These are phyloP conservation scores for Solenopsis fugax DNA, from an alignment of 1,140 invertebrate genomes.

Conservation along the genomic window DNA sequence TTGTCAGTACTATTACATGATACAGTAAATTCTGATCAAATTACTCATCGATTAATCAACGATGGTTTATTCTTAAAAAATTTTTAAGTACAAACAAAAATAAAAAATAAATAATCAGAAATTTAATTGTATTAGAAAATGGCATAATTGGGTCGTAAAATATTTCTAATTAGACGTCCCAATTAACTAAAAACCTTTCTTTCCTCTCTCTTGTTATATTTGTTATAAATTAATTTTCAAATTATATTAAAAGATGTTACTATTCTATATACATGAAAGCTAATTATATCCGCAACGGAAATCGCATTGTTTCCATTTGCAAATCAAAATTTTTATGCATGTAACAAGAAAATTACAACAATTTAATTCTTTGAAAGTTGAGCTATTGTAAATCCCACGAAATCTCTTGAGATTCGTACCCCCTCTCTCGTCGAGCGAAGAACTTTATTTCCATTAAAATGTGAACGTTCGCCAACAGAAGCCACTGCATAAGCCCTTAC, in stretches of 20 bases:
- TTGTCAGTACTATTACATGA: background rate
- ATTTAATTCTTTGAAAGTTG: conserved; percentile 30
- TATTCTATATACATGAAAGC: background rate
- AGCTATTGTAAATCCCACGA: conserved; percentile 1
- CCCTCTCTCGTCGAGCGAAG: background rate
- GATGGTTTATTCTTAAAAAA: background rate
- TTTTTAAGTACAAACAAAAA: background rate
- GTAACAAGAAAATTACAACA: background rate
- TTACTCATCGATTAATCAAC: background rate
- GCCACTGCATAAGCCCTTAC: conserved; percentile 27
- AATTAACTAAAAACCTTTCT: background rate
- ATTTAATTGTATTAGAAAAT: background rate
- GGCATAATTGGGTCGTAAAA: background rate
- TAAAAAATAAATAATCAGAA: background rate
- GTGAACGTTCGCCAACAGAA: conserved; percentile 23
- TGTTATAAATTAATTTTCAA: conserved; percentile 28
- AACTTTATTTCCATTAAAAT: conserved; percentile 34
- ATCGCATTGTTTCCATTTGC: background rate
- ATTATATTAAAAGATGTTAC: background rate
- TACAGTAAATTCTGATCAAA: background rate
- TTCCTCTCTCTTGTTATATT: background rate
- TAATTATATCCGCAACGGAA: conserved; percentile 12
- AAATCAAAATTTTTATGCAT: background rate
- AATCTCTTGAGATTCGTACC: conserved; percentile 9
- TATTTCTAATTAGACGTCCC: background rate